Base-by-base conservation (phyloP, 1,140 invertebrate genomes). In the Eupristina koningsbergeri region DNA sequence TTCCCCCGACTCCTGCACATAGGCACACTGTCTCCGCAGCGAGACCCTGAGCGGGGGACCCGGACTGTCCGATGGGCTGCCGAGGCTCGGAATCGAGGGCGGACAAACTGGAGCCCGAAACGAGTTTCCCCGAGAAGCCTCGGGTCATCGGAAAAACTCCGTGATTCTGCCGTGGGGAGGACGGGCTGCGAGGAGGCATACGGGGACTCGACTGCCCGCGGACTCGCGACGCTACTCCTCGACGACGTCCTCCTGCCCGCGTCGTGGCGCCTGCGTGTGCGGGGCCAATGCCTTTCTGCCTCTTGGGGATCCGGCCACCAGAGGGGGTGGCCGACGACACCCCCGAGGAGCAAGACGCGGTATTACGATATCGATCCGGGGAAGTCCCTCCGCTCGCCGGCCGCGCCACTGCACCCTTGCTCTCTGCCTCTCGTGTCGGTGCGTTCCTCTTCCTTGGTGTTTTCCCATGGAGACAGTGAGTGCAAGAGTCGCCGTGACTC, bases 381-480 rank as follows among this genome's bases (percentile, higher is more conserved):
- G 50, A 76, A 82, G 81, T 77, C 58, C 39, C 31, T 31, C 31
- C 80, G 76, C 76, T 39, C 61, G 9, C 26, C n/a, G n/a, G 61
- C 73, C 45, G 69, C 81, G 86, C 81, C 86, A 85, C 67, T 85
- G 84, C 84, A 84, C 84, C 84, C 84, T 19, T 31, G 19, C 73
- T 19, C 29, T 6, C 15, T 1, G 6, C 9, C 41, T 8, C 41
- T 5, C 3, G 9, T 7, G 29, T 8, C n/a, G n/a, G 29, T 34
- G 26, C 9, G 67, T 39, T 19, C 34, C 29, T 58, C 36, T 58
- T 58, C 31, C 11, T 13, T 17, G 9, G 11, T 17, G 17, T 8
- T 3, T 7, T 17, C 17, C 50, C 11, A 13, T 8, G 50, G 11
- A 17, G 50, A 17, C 11, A n/a, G n/a, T n/a, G n/a, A n/a, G n/a